These are phyloP conservation scores for Mionectes macconnelli DNA, from an alignment of 2,113 vertebrate species.

Conservation along the genomic window DNA sequence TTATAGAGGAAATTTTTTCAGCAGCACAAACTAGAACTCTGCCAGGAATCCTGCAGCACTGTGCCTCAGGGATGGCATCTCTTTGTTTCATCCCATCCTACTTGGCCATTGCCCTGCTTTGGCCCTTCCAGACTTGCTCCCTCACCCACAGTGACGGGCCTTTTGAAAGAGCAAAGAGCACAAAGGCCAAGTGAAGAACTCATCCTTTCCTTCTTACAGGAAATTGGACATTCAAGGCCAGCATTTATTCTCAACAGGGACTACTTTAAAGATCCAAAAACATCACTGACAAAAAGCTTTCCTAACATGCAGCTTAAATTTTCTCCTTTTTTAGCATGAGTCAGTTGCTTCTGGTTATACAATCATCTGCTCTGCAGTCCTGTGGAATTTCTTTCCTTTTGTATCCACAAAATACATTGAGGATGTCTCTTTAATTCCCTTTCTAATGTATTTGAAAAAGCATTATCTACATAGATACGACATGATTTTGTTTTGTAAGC, in stretches of 20 bases:
- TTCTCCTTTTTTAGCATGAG: neutral
- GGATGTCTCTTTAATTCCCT: neutral
- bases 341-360: neutral
- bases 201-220: neutral
- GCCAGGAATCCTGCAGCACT: neutral
- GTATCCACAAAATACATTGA: neutral
- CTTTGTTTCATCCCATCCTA: neutral
- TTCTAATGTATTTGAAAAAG: neutral
- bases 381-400: neutral
- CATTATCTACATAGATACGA: neutral
- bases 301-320: neutral
- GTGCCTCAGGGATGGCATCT: neutral
- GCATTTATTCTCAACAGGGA: neutral
- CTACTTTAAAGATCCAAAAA: slow-evolving; percentile 1
- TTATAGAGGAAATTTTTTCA: neutral
- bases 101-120: neutral
- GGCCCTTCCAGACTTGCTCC: neutral
- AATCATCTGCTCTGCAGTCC: neutral
- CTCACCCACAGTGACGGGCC: neutral
- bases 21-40: neutral
- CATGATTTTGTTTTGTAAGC: neutral
- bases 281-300: slow-evolving; percentile 1
- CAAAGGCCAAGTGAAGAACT: neutral
- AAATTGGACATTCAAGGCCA: neutral
- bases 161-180: neutral